phyloP scores from a whole-genome alignment of 2,113 vertebrate genomes.

The Festucalex cinctus region DNA sequence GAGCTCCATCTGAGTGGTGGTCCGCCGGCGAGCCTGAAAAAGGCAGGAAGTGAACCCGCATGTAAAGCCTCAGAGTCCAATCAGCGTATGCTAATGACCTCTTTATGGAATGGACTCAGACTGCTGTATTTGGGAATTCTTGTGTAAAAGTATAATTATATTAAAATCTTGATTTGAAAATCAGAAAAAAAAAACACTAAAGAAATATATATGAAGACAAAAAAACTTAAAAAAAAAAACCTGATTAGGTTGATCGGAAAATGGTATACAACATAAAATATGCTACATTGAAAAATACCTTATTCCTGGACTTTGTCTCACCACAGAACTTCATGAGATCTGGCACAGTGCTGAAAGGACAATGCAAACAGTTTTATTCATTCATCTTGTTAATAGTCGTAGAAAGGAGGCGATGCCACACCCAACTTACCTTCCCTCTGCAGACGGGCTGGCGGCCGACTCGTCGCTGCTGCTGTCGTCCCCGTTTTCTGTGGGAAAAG shows the following conservation, averaged over 20 bases:
- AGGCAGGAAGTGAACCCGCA: background rate
- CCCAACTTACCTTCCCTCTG: conserved; percentile 83
- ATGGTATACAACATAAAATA: too few species aligned
- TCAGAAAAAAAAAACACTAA: too few species aligned
- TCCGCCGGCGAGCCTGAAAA: conserved; percentile 86
- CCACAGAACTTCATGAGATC: conserved; percentile 92
- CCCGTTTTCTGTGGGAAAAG: conserved; percentile 76
- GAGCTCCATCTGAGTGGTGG: conserved; percentile 94
- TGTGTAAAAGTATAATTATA: background rate
- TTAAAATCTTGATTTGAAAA: background rate
- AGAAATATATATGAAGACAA: too few species aligned
- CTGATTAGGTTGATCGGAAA: background rate
- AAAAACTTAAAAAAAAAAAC: background rate
- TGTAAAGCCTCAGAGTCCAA: background rate
- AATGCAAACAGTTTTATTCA: background rate
- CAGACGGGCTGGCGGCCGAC: conserved; percentile 85
- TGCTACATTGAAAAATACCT: conserved; percentile 71
- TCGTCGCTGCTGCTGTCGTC: conserved; percentile 94
- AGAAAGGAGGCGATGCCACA: background rate
- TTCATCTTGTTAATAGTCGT: background rate
- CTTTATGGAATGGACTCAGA: too few species aligned
- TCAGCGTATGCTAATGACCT: background rate
- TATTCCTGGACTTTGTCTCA: conserved; percentile 87
- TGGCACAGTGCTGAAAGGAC: conserved; percentile 74
- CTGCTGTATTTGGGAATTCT: too few species aligned